Base-by-base conservation (phyloP, 2,888 invertebrate genomes). In the Tipula helvola region DNA sequence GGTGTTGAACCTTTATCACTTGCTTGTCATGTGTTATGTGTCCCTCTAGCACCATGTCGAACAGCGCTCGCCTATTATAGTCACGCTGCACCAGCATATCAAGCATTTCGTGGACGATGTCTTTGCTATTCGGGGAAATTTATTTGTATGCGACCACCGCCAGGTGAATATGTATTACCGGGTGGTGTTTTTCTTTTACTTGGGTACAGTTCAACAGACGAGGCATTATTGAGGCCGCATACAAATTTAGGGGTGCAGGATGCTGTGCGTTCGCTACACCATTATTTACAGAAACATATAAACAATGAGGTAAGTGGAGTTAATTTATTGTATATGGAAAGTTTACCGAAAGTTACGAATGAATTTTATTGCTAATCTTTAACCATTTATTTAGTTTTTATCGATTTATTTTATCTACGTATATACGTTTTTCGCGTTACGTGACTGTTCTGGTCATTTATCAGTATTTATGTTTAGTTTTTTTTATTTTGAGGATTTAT, bases 101-200 rank as follows among this genome's bases (percentile, higher is more conserved):
- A 97, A 91, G 97, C 97, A 8, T 97, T 95, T 91, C 93, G 97
- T 71, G 97, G 97, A 71, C 94, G 96, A 87, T 97, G 97, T 92
- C 94, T 97, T 89, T 97, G 97, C 92, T 97, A 97, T 92, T 97
- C 97, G 36, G 97, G 97, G 47, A 95, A 96, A 88, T 97, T 97
- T 92, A 97, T 97, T 92, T 97, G 97, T 92, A 97, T 97, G 96
- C 94, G 97, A 90, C 97, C 97, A 87, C 93, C 94, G 88, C 94
- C 94, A 88, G 94, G 94, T 93, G 92, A 93, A 90, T 92, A 92
- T 89, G 89, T 89, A 87, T 89, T 91, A 88, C 91, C 91, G 89
- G 96, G 96, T 92, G 97, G 97, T 52, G 95, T 97, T 57, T 97
- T 96, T 92, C 93, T 97, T 88, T 95, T 97, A 91, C 94, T 97